phyloP scores from a whole-genome alignment of 2,797 vertebrate genomes.

The Calcarius lapponicus region DNA sequence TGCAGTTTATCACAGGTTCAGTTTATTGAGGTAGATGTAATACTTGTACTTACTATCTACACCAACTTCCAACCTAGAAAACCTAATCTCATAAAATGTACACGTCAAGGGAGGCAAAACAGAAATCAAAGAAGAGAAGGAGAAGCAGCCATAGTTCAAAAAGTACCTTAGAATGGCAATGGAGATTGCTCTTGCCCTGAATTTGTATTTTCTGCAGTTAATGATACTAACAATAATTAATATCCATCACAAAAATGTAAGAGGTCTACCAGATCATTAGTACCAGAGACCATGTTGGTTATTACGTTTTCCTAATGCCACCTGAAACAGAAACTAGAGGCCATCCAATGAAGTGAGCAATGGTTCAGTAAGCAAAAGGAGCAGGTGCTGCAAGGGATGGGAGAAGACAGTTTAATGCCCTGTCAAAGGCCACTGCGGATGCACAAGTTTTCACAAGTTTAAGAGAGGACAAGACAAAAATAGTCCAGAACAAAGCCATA shows the following conservation, averaged over 20 bases:
- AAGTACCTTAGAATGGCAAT: not conserved
- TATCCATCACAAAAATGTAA: rapidly evolving
- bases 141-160: not conserved
- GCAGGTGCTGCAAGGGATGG: not conserved
- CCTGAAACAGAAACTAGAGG: not conserved
- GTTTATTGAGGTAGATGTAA: not conserved
- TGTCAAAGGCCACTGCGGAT: not conserved
- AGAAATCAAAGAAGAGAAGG: not conserved
- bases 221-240: not conserved
- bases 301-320: not conserved
- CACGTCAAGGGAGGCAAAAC: not conserved
- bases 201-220: not conserved
- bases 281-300: not conserved
- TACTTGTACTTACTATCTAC: not conserved
- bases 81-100: not conserved
- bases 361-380: not conserved
- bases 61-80: not conserved
- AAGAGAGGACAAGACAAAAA: not conserved
- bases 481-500: not conserved
- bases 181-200: not conserved
- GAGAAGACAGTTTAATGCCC: not conserved
- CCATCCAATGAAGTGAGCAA: not conserved
- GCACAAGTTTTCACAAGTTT: not conserved
- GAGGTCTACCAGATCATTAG: not conserved
- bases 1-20: not conserved